A percentile compares a stretch with the other conserved stretches of the same genome.
Evolutionary conservation across 2,113 vertebrate species (phyloP).

Genomic region (Hemichromis elongatus): DNA sequence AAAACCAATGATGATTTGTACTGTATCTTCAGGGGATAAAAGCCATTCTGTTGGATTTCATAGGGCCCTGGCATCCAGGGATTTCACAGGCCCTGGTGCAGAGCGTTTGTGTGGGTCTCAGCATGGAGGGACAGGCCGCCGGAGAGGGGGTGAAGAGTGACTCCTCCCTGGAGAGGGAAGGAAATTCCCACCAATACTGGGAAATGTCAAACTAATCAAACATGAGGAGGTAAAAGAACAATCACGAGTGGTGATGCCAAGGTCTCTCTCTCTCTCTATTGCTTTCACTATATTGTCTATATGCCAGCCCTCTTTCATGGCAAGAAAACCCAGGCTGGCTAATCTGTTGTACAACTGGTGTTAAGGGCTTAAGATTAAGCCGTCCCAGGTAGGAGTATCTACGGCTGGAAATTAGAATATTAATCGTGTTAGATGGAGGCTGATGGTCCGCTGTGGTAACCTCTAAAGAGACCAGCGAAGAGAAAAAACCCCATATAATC

Average conservation of each 20-base stretch:
- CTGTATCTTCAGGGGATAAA: conserved; percentile 83
- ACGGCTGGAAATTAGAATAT: background rate
- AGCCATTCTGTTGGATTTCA: conserved; percentile 67
- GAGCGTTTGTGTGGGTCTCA: conserved; percentile 63
- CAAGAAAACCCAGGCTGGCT: background rate
- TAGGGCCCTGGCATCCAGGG: conserved; percentile 37
- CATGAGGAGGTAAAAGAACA: background rate
- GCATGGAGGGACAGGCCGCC: conserved; percentile 40
- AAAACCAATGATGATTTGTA: conserved; percentile 94
- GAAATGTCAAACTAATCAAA: conserved; percentile 33
- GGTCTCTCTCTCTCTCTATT: background rate
- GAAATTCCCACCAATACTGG: conserved; percentile 35
- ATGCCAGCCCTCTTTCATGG: background rate
- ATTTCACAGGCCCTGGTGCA: conserved; percentile 26
- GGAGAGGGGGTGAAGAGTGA: conserved; percentile 14
- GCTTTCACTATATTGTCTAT: background rate
- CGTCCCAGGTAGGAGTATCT: background rate
- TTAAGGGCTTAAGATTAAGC: background rate
- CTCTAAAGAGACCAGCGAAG: background rate
- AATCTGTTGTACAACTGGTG: background rate
- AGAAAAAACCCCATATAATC: background rate
- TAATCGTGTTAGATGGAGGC: background rate
- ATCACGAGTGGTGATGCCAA: background rate
- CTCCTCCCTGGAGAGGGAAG: conserved; percentile 8
- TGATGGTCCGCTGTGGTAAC: background rate